Evolutionary conservation across 2,888 invertebrate genomes (phyloP).

Genomic region (Papilio elwesi): DNA sequence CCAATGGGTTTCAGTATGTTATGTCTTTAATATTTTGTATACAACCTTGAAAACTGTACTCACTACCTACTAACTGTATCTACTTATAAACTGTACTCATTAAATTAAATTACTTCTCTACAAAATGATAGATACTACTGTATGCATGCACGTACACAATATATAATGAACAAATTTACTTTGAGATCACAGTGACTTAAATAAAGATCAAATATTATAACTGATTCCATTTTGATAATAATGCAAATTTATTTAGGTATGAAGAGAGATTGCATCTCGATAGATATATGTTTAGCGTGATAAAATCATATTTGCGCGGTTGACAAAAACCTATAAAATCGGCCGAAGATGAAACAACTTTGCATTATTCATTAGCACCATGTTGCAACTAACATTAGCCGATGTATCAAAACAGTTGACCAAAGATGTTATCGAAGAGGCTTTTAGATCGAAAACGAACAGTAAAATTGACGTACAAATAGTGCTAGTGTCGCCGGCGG

Average conservation of each 20-base stretch:
- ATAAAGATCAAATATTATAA: slow-evolving; percentile 12
- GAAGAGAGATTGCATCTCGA: slow-evolving; percentile 36
- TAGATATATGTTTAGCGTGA: slow-evolving; percentile 27
- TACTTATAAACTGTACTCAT: neutral
- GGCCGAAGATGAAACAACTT: slow-evolving; percentile 11
- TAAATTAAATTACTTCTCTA: neutral
- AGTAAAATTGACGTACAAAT: slow-evolving; percentile 54
- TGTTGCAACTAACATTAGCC: slow-evolving; percentile 53
- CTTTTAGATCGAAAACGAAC: slow-evolving; percentile 56
- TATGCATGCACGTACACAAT: neutral
- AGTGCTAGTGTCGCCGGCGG: slow-evolving; percentile 54
- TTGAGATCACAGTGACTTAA: neutral
- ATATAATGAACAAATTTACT: slow-evolving; percentile 19
- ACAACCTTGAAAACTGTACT: neutral
- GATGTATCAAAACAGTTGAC: slow-evolving; percentile 59
- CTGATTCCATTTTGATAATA: slow-evolving; percentile 15
- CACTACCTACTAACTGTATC: no score
- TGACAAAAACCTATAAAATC: slow-evolving; percentile 36
- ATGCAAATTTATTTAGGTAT: slow-evolving; percentile 29
- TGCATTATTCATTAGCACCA: slow-evolving; percentile 44
- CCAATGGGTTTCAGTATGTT: neutral
- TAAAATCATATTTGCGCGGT: slow-evolving; percentile 4
- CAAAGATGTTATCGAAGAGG: slow-evolving; percentile 54
- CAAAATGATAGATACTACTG: neutral
- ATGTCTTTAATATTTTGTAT: no score